Base-by-base conservation (phyloP, 2,888 invertebrate species). In the Trilocha varians region DNA sequence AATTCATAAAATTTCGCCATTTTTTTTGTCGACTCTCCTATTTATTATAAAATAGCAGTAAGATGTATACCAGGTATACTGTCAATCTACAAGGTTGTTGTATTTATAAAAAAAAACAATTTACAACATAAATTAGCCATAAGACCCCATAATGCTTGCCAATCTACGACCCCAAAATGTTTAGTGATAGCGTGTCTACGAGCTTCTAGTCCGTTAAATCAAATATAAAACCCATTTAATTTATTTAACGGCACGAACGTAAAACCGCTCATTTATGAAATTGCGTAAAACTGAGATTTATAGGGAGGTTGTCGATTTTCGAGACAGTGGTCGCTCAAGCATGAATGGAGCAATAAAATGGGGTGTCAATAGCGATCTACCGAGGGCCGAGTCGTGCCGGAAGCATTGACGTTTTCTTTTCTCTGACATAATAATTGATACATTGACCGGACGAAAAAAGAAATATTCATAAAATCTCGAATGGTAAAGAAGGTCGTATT, bases 301-400 rank as follows among this genome's bases (percentile, higher is more conserved):
- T 9, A 15, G 32, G 32, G 49, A 42, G 43, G 41, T 47, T 46
- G 48, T 47, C 47, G 39, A 57, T 62, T 58, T 59, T 52, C 48
- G 49, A 54, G 61, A 63, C 57, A 56, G 55, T 60, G 50, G 57
- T 59, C 60, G 53, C 48, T 59, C 62, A 62, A 60, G 59, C 54
- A 61, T 56, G 64, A 69, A 67, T 61, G 53, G 59, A 52, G 57
- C 64, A 69, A 70, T 72, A 70, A 71, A 65, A 65, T 64, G 65
- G 62, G 65, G 67, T 65, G 65, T 70, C 65, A 64, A 60, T 56
- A 51, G 46, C 18, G 32, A 11, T 15, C 14, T n/a, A 56, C 53
- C 48, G 52, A 48, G 43, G 49, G 38, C 49, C 36, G 47, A 45
- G 56, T 55, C 50, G 51, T 35, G 35, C 39, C 36, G 43, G 41